Evolutionary conservation across 2,888 invertebrate species (phyloP), one percentile per base, ranked within the genome.

Genomic region (Epinotia ramella): DNA sequence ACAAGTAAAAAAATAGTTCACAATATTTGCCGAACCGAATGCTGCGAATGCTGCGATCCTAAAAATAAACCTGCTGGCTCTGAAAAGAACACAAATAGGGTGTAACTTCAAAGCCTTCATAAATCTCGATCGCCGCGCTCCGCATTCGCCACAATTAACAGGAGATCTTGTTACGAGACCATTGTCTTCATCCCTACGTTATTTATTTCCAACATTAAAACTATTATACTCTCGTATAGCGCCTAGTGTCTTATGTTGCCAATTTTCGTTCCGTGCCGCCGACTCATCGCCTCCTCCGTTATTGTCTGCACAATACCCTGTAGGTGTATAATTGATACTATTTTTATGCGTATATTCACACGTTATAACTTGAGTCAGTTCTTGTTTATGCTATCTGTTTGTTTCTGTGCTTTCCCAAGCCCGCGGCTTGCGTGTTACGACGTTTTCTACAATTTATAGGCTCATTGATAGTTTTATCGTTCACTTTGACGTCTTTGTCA

Each of bases 181-280:
- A 93, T 94, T 94, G 93, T 94, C 88, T 92, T 90, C 89, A 86
- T 87, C 86, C 87, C 83, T 87, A 82, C 82, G 89, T 91, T 91
- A 92, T 94, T 94, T 93, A 94, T 93, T 89, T 89, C 86, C 88
- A 85, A 88, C 89, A 91, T 91, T 91, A 91, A 88, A 90, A 91
- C 90, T 91, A 93, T 91, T 92, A 92, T 93, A 87, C 88, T 89
- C 88, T 88, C 86, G 85, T 88, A 87, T 91, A 88, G 87, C 87
- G 81, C 80, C 79, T 81, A 80, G 85, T 87, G 83, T 82, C 81
- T 85, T 87, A 86, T 87, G 85, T 86, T 87, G 85, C 88, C 87
- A 86, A 89, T 90, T 89, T 89, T 83, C 87, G 87, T 89, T 88
- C 80, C 89, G 88, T 92, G 90, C 88, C 87, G 87, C 83, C 87